Evolutionary conservation across 2,888 invertebrate genomes (phyloP), one percentile per base, ranked within the genome.

Genomic region (Steinernema carpocapsae): DNA sequence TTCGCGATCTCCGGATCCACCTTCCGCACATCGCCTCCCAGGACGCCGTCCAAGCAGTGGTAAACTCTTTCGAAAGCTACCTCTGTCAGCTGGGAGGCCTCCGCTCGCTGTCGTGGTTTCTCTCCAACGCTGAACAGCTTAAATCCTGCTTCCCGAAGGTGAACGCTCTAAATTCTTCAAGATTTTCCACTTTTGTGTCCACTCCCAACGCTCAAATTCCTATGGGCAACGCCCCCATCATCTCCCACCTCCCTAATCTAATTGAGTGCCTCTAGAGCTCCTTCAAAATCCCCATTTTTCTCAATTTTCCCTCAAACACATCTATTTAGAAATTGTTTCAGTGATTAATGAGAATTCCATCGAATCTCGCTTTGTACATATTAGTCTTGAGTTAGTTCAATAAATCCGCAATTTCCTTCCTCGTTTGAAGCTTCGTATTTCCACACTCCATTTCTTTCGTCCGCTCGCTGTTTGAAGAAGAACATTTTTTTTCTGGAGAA

Each of bases 291-390:
- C 24, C 24, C 48, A n/a, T 56, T 56, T 19, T 56, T 26, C 56
- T 56, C 56, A 7, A 48, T 48, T 48, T 48, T 48, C 48, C 4
- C 19, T 19, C 48, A 48, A 48, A 48, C 48, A 48, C 14, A 12
- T 7, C 43, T 43, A 14, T 43, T 14, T n/a, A n/a, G n/a, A n/a
- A 48, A 17, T 48, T 48, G 48, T 48, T 48, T 48, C n/a, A 48
- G n/a, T 14, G 48, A 48, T n/a, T 48, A 4, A n/a, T 48, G 48
- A 48, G 48, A n/a, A 48, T 17, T 48, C 48, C 48, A 48, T 14
- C 48, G 48, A 48, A 48, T 48, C 48, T 48, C 48, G 17, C 3
- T 48, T 48, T 48, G 48, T 48, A 48, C 48, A 48, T 48, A 48
- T n/a, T 14, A 10, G 10, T 37, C n/a, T 37, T 37, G 37, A 37